Base-by-base conservation (phyloP, 2,888 invertebrate species). In the Bombylius discolor region DNA sequence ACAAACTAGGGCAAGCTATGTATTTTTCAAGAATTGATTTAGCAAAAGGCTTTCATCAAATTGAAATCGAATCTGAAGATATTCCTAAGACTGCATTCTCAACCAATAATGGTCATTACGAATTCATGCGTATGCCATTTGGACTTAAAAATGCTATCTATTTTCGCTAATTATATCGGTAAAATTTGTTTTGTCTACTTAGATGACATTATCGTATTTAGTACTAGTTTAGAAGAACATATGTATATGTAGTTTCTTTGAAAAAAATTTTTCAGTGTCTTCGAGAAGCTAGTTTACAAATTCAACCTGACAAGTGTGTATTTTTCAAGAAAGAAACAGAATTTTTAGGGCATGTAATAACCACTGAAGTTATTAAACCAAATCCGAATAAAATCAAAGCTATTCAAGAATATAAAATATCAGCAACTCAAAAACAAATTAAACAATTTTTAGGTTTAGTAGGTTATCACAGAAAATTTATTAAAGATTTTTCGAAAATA, bases 191-290 rank as follows among this genome's bases (percentile, higher is more conserved):
- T 68, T 3, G 66, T 69, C 1, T 67, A 65, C 58, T 59, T 67
- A 34, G 69, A 69, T 44, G 68, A 69, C 54, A 64, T 66, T 5
- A 61, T 71, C 8, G 58, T 68, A 11, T 68, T 62, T 12, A 48
- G 48, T 13, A 47, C 52, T 6, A 53, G 52, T 23, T 14, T 33
- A 5, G 47, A 53, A 45, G 65, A 67, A 58, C 67, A 66, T 52
- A 58, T 32, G n/a, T n/a, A n/a, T n/a, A n/a, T 58, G 36, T 61
- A 6, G 46, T 52, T 51, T 59, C 55, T 53, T 65, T 42, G 53
- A 58, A 53, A 45, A 47, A 49, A 39, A 31, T 53, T 13, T 33
- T 53, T 8, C 47, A 47, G 32, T 39, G 23, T 23, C 49, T 55
- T 13, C 36, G 47, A 51, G 46, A 54, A 5, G 49, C 49, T 8